Evolutionary conservation across 2,797 vertebrate genomes (phyloP).

Genomic region (Cephalopachus bancanus): DNA sequence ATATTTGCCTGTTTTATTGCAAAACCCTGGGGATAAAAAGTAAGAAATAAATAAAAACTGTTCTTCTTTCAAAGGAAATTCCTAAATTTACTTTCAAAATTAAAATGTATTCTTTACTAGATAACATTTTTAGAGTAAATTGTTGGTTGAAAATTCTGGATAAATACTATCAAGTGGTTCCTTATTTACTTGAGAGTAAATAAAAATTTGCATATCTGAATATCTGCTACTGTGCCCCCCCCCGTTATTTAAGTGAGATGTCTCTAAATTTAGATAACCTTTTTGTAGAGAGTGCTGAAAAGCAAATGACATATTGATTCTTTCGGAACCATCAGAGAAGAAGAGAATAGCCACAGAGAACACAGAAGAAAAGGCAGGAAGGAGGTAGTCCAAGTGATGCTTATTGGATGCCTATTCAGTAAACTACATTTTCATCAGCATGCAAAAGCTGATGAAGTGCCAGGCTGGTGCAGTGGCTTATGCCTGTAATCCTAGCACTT

Average conservation of each 20-base stretch:
- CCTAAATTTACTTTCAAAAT: slow-evolving; percentile 49
- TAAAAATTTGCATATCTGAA: not conserved
- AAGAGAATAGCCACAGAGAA: not conserved
- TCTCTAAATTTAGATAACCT: slow-evolving; percentile 15
- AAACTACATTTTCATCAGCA: not conserved
- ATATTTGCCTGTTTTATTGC: not conserved
- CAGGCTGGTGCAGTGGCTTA: no score
- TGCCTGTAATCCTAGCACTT: no score
- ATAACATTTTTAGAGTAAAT: not conserved
- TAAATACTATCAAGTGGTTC: not conserved
- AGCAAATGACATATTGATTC: not conserved
- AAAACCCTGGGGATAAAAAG: not conserved
- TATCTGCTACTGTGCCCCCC: not conserved
- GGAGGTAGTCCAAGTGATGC: not conserved
- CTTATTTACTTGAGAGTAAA: slow-evolving; percentile 17
- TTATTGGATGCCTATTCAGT: not conserved
- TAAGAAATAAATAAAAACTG: not conserved
- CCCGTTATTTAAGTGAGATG: slow-evolving; percentile 8
- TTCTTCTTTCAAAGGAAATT: not conserved
- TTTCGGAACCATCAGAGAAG: slow-evolving; percentile 6
- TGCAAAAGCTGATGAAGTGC: not conserved
- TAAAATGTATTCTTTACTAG: slow-evolving; percentile 20
- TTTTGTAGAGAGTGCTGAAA: slow-evolving; percentile 17
- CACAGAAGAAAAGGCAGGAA: not conserved
- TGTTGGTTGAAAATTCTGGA: slow-evolving; percentile 1